Evolutionary conservation across 2,888 invertebrate species (phyloP).

Genomic region (Drosophila paracracens): DNA sequence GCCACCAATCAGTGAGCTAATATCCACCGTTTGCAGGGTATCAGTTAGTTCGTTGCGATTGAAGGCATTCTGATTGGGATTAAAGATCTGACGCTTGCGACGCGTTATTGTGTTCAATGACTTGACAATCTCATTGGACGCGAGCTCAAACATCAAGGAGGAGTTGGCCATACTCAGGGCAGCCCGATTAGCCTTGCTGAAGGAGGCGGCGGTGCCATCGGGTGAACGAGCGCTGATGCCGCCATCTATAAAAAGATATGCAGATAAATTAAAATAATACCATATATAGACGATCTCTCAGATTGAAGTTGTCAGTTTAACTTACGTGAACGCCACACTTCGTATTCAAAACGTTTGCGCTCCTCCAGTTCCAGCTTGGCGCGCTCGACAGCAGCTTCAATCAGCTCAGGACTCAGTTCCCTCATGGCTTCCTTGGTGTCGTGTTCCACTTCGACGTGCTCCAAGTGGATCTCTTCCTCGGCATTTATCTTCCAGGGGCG

Average conservation of each 20-base stretch:
- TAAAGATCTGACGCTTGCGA: slow-evolving; percentile 91
- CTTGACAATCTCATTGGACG: slow-evolving; percentile 93
- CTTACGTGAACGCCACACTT: slow-evolving; percentile 91
- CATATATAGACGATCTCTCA: accelerated
- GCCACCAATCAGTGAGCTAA: slow-evolving; percentile 88
- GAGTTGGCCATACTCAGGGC: slow-evolving; percentile 93
- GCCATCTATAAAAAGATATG: slow-evolving; percentile 87
- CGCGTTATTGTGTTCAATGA: slow-evolving; percentile 86
- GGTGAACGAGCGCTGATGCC: slow-evolving; percentile 94
- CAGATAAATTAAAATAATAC: not conserved
- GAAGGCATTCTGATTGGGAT: slow-evolving; percentile 86
- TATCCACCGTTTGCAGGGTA: slow-evolving; percentile 91
- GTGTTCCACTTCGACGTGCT: slow-evolving; percentile 82
- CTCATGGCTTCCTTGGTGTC: slow-evolving; percentile 86
- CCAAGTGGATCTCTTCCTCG: slow-evolving; percentile 82
- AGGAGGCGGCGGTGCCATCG: slow-evolving; percentile 94
- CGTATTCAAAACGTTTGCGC: slow-evolving; percentile 92
- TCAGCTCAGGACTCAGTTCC: slow-evolving; percentile 89
- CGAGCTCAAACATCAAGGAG: slow-evolving; percentile 93
- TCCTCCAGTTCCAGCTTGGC: slow-evolving; percentile 91
- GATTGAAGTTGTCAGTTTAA: slow-evolving; percentile 34
- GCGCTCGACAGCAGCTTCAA: slow-evolving; percentile 91
- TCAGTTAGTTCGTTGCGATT: slow-evolving; percentile 90
- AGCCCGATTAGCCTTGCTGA: slow-evolving; percentile 94
- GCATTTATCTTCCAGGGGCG: slow-evolving; percentile 88